Base-by-base conservation (phyloP, 2,113 vertebrate genomes). In the Chaetodon auriga region DNA sequence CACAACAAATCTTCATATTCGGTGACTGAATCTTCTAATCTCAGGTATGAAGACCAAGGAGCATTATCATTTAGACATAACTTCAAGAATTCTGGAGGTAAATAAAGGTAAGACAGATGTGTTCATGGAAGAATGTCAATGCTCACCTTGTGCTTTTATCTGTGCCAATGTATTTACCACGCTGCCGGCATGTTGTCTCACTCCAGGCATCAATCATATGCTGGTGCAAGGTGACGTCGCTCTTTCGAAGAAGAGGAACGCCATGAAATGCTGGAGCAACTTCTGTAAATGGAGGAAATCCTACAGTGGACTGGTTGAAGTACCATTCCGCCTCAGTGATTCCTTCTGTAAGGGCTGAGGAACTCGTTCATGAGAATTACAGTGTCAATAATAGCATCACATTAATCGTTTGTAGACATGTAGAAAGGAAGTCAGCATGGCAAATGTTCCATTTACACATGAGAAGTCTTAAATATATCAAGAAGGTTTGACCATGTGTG, bases 281-380 rank as follows among this genome's bases (percentile, higher is more conserved):
- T 25, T 53, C 69, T 87, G 83, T 43, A 84, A 70, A 61, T 92
- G 89, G 85, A 60, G 63, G 41, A 90, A 89, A 75, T 91, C 77
- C 19, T 35, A 6, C 30, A 58, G 78, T 23, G 70, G 89, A 81
- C 78, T 79, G 30, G 87, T 88, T 10, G 86, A 86, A n/a, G 87
- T 86, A 4, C 68, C 77, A n/a, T 92, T 68, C 70, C 75, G 41
- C 12, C 65, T 90, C 70, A 89, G 53, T 0, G 4, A 58, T 64
- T 78, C 79, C 46, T 85, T 68, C 19, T 75, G 79, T 81, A 60
- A 55, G 83, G 16, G 12, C 15, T 69, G 8, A 69, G 21, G 1
- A 7, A 19, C 35, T 38, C 15, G 38, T 41, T 21, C 15, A 41
- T n/a, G 11, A 35, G 0, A 43, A 55, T 54, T 63, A 21, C 8